Evolutionary conservation across 1,140 invertebrate genomes (phyloP), one percentile per base, ranked within the genome.

Genomic region (Homarus americanus): DNA sequence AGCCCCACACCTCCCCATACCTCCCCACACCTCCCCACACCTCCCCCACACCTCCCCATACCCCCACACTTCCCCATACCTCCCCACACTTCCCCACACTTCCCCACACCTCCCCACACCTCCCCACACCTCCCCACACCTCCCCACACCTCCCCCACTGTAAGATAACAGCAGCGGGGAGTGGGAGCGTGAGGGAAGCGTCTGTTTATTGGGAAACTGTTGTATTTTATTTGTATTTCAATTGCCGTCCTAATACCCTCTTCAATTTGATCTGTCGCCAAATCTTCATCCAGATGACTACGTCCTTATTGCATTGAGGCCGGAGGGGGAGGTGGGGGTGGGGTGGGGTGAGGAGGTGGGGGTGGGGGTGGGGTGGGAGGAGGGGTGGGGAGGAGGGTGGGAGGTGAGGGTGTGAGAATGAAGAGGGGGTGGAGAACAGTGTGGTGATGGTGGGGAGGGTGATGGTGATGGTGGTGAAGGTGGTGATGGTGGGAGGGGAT

Each of bases 191-290:
- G 20, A 63, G 20, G 12, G 58, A 63, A 63, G 58, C 75, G 3
- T 36, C 75, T 40, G 41, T 41, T 76, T 76, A 76, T 76, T 76
- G 75, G 75, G 40, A 76, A 76, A 76, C 75, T 36, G 36, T 36
- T 24, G 34, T 2, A 41, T 76, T 76, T 76, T 76, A 76, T 76
- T 76, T 76, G 34, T 76, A 32, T 76, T 76, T 28, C 75, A 76
- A 40, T 76, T 76, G 36, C 75, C n/a, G n/a, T 76, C 75, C 75
- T 76, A 76, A 40, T 76, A n/a, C 40, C 75, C 75, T 76, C 75
- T 76, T 76, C 75, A 76, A 36, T 38, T 76, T 40, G 75, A 76
- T 76, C 75, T 76, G 75, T 76, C 75, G 75, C 36, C 75, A 76
- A 76, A 76, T 76, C 75, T 40, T 41, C 75, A 63, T 63, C 75